These are phyloP conservation scores for Ptilonorhynchus violaceus DNA, from an alignment of 2,113 vertebrate species.

Conservation along the genomic window DNA sequence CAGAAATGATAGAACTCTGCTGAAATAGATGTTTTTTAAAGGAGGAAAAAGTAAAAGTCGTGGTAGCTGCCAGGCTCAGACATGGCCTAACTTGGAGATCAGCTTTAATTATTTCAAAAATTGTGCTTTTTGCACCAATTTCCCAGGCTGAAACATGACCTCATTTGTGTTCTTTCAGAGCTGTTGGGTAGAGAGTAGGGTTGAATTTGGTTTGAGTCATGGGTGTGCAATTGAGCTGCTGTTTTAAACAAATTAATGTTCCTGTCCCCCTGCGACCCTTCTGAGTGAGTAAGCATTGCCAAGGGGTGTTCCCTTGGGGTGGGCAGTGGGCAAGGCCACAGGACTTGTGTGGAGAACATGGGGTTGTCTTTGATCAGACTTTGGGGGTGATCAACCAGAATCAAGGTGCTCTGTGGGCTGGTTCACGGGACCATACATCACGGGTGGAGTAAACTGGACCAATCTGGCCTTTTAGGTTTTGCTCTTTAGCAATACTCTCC, in stretches of 20 bases:
- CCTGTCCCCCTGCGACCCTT: not conserved
- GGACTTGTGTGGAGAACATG: not conserved
- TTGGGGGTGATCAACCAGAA: accelerated
- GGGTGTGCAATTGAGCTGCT: not conserved
- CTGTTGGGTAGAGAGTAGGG: not conserved
- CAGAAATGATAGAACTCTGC: not conserved
- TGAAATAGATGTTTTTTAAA: not conserved
- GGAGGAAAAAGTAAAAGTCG: not conserved
- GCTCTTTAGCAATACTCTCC: not conserved
- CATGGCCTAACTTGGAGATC: not conserved
- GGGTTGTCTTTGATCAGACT: not conserved
- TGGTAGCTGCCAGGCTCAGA: not conserved
- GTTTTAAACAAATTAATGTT: not conserved
- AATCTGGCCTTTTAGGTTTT: not conserved
- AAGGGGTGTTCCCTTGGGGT: not conserved
- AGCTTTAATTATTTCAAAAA: not conserved
- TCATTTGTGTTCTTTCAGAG: not conserved
- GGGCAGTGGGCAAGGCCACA: not conserved
- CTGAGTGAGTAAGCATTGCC: not conserved
- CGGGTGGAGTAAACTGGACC: too few relatives aligned
- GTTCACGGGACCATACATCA: accelerated
- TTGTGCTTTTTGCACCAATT: not conserved
- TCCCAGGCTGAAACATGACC: not conserved
- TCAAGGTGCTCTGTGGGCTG: too few relatives aligned
- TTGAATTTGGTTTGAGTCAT: not conserved